phyloP scores from a whole-genome alignment of 2,797 vertebrate genomes.

The Pseudopleuronectes americanus region DNA sequence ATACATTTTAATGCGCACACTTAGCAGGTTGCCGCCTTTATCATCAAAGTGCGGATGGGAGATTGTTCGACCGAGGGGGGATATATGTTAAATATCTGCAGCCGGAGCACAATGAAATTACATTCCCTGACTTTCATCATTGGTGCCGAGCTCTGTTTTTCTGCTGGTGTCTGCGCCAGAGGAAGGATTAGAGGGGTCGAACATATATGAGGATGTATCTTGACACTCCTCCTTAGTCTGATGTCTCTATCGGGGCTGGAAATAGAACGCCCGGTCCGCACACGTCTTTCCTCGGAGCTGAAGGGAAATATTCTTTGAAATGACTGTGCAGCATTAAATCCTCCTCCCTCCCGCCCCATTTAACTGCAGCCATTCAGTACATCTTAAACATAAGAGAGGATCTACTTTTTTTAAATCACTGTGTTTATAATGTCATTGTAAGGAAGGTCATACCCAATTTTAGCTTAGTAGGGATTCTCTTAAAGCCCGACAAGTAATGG shows the following conservation, averaged over 20 bases:
- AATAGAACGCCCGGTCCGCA: constrained; percentile 18
- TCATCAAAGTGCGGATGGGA: constrained; percentile 77
- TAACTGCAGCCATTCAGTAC: constrained; percentile 31
- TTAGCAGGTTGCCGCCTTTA: constrained; percentile 79
- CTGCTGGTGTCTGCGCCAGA: constrained; percentile 44
- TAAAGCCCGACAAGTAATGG: constrained; percentile 17
- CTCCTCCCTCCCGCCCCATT: background rate
- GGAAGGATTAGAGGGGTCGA: constrained; percentile 60
- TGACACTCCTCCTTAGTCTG: constrained; percentile 53
- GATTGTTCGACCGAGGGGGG: constrained; percentile 63
- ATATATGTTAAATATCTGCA: constrained; percentile 79
- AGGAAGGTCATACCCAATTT: constrained; percentile 33
- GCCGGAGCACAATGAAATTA: constrained; percentile 68
- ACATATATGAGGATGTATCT: constrained; percentile 47
- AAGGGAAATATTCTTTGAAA: constrained; percentile 26
- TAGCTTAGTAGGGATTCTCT: constrained; percentile 1
- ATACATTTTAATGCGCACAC: constrained; percentile 81
- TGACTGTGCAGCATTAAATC: background rate
- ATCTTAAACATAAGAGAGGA: constrained; percentile 24
- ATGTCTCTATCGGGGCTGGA: constrained; percentile 60
- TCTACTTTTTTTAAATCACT: constrained; percentile 13
- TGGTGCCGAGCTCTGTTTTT: constrained; percentile 61
- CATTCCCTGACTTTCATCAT: constrained; percentile 76
- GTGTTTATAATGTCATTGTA: constrained; percentile 9
- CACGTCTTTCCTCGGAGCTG: constrained; percentile 22